Evolutionary conservation across 2,888 invertebrate genomes (phyloP), one percentile per base, ranked within the genome.

Genomic region (Diarsia rubi): DNA sequence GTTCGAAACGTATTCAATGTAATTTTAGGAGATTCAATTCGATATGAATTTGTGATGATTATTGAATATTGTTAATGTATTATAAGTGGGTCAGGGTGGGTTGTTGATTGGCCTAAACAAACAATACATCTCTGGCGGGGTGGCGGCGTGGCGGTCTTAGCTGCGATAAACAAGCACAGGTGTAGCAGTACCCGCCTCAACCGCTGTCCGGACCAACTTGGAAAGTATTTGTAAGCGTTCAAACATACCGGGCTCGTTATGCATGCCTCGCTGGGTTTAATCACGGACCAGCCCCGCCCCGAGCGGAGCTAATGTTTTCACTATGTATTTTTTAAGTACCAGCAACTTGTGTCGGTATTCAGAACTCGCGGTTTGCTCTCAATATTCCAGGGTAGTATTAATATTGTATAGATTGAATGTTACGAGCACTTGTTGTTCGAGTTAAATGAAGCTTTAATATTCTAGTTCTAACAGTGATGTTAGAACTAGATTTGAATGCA

Each of bases 201-300:
- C 93, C 93, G 93, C 91, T 93, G 93, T 91, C 93, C 94, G 92
- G 92, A 86, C 86, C 89, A 92, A 94, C 93, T 94, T 94, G 91
- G 92, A 94, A 96, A 95, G 95, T 95, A 96, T 95, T 95, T 92
- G 93, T 89, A 91, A 93, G 93, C 94, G 95, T 93, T 93, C 95
- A 96, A 96, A 96, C 95, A 96, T 93, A 94, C 94, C 93, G 92
- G 89, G 87, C 94, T 95, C 94, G 95, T 95, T 95, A 94, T 93
- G 94, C 95, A 96, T 95, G 96, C 96, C 92, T 95, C 94, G 95
- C 93, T 93, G 95, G 92, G 92, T 96, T 96, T 96, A 96, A 96
- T 96, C 96, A 96, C 92, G 92, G 92, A 87, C 92, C 90, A 88
- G 91, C 92, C 92, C 92, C 91, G 94, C 95, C 94, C 90, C 90